phyloP scores from a whole-genome alignment of 2,888 invertebrate genomes.

The Ophraella communa region DNA sequence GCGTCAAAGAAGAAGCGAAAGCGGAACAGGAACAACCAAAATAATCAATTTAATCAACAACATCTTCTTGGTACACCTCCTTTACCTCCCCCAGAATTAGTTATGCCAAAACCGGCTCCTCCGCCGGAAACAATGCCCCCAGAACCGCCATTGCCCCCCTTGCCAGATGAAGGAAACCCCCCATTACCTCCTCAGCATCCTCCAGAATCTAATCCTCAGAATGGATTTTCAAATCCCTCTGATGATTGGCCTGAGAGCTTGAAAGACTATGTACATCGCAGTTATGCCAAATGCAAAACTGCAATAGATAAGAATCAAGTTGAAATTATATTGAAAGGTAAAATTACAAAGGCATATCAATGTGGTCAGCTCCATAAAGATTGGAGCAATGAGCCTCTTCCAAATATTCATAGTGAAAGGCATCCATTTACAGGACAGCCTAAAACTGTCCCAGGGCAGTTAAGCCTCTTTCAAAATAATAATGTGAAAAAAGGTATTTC shows the following conservation, averaged over 20 bases:
- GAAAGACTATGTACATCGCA: conserved; percentile 88
- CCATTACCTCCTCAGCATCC: conserved; percentile 55
- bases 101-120: conserved; percentile 62
- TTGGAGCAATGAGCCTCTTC: conserved; percentile 94
- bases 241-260: conserved; percentile 81
- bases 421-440: conserved; percentile 53
- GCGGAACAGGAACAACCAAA: conserved; percentile 69
- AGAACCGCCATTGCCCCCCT: conserved; percentile 60
- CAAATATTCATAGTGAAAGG: conserved; percentile 83
- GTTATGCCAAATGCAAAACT: conserved; percentile 89
- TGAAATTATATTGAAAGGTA: conserved; percentile 91
- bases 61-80: conserved; percentile 55
- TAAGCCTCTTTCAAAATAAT: conserved; percentile 67
- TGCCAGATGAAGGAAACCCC: conserved; percentile 55
- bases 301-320: conserved; percentile 92
- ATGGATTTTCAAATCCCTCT: conserved; percentile 61
- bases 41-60: conserved; percentile 44
- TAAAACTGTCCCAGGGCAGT: conserved; percentile 62
- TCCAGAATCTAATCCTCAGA: conserved; percentile 31
- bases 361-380: conserved; percentile 90
- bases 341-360: conserved; percentile 89
- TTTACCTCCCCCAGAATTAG: conserved; percentile 61
- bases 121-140: conserved; percentile 65
- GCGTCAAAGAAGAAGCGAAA: conserved; percentile 79
- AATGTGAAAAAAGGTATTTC: conserved; percentile 50